Evolutionary conservation across 1,140 invertebrate species (phyloP).

Genomic region (Charaxes varanes): DNA sequence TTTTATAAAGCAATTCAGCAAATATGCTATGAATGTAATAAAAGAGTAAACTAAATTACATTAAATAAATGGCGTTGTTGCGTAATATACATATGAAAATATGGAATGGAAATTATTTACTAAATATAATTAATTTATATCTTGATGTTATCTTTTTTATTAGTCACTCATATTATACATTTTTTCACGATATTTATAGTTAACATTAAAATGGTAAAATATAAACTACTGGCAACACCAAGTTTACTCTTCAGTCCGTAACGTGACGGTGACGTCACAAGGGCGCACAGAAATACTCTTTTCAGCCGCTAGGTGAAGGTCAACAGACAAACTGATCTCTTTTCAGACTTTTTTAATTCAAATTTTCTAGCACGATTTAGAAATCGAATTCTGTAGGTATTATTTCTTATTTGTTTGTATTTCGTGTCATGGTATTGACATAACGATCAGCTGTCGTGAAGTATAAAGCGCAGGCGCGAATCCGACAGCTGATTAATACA

Average conservation of each 20-base stretch:
- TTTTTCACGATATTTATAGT: no score
- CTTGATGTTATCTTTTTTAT: no score
- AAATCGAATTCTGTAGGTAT: background rate
- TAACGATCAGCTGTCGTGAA: conserved; percentile 35
- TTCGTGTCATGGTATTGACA: conserved; percentile 26
- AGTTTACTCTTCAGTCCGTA: conserved; percentile 23
- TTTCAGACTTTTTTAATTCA: conserved; percentile 2
- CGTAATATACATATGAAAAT: no score
- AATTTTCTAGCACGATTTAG: background rate
- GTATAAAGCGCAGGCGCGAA: conserved; percentile 25
- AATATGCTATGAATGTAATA: no score
- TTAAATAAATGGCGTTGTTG: no score
- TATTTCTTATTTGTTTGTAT: conserved; percentile 9
- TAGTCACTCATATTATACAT: no score
- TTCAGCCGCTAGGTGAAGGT: conserved; percentile 62
- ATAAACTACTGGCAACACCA: conserved; percentile 38
- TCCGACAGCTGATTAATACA: no score
- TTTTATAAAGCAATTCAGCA: no score
- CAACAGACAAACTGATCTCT: conserved; percentile 19
- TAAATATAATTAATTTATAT: no score
- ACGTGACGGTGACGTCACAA: conserved; percentile 62
- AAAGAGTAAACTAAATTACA: no score
- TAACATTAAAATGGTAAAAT: no score
- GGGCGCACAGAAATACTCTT: conserved; percentile 57
- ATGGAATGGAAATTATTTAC: no score